Evolutionary conservation across 2,888 invertebrate species (phyloP), one percentile per base, ranked within the genome.

Genomic region (Archips crataeganus): DNA sequence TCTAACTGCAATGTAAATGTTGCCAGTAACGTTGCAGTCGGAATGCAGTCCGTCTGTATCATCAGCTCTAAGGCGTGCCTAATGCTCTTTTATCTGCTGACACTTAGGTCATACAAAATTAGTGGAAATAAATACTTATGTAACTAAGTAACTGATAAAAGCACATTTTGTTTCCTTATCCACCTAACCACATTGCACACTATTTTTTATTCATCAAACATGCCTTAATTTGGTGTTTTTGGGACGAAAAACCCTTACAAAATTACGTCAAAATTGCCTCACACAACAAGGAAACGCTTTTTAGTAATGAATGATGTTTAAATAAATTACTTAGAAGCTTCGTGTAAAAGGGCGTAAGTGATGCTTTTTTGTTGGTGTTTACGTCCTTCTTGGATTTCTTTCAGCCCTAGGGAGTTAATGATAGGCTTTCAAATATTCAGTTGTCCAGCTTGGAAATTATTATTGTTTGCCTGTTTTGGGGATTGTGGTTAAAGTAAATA

Each of bases 201-300:
- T 32, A 57, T 32, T 57, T 11, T 32, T 57, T 57, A 23, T 57
- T 32, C 13, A 23, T 32, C 9, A 54, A 54, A 10, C 32, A 6
- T 9, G 32, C 57, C 57, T 11, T 57, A 54, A 54, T 32, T 57
- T 3, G 4, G 9, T 36, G 34, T 34, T 60, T 60, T 8, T 8
- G 9, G 36, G 51, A 39, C 36, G 42, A 11, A 36, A 57, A 63
- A 23, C 39, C 32, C 42, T 36, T 45, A 71, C 67, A 51, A 42
- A 42, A 67, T 70, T 74, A 64, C 73, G 72, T 66, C 70, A 71
- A 76, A 79, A 77, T 76, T 73, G 76, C 68, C 77, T 75, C 57
- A 76, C 76, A 77, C 77, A 84, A 89, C 86, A 86, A 84, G 87
- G 85, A 77, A 85, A 85, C 77, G 84, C 87, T 88, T 81, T 89